phyloP scores from a whole-genome alignment of 2,797 vertebrate genomes.

The Discoglossus pictus region DNA sequence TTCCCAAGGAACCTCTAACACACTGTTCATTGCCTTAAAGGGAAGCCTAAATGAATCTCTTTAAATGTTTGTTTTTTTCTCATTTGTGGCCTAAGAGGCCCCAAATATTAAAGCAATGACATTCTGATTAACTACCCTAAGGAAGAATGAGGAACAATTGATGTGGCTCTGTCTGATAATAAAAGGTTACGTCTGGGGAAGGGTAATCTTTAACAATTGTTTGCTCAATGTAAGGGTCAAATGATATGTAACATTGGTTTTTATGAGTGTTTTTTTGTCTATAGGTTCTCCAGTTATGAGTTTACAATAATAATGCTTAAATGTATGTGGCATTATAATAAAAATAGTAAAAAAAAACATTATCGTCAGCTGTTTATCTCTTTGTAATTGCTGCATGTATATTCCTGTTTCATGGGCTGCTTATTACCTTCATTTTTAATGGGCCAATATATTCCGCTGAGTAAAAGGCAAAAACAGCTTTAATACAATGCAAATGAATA shows the following conservation, averaged over 20 bases:
- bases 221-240: neutral
- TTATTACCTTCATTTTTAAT: no score
- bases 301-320: no score
- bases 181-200: conserved; percentile 8
- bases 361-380: no score
- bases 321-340: no score
- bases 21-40: conserved; percentile 82
- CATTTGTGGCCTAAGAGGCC: conserved; percentile 62
- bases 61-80: conserved; percentile 65
- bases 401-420: no score
- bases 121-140: conserved; percentile 16
- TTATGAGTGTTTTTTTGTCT: neutral
- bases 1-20: conserved; percentile 82
- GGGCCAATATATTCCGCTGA: no score
- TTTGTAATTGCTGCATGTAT: no score
- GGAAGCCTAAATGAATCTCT: conserved; percentile 82
- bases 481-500: no score
- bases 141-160: conserved; percentile 21
- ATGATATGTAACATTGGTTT: neutral
- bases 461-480: no score
- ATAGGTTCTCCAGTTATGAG: no score
- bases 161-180: conserved; percentile 9
- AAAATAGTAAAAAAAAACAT: no score
- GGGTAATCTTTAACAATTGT: no score
- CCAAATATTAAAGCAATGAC: conserved; percentile 57